Evolutionary conservation across 1,140 invertebrate species (phyloP).

Genomic region (Agrypnia vestita): DNA sequence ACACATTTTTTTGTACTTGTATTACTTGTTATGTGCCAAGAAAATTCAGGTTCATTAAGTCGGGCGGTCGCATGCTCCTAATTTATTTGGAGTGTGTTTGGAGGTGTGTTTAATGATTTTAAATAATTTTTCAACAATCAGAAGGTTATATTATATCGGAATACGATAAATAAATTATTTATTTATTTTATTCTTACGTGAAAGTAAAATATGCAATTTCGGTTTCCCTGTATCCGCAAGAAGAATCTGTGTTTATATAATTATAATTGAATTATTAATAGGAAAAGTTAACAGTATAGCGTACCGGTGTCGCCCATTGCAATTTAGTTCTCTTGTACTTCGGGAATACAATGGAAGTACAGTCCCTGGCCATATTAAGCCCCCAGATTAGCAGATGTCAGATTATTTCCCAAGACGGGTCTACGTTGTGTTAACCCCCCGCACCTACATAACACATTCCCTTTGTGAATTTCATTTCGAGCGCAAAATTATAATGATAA

Average conservation of each 20-base stretch:
- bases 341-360: constrained; percentile 8
- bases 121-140: too few species aligned
- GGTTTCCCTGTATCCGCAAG: too few species aligned
- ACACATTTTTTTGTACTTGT: too few species aligned
- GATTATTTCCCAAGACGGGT: constrained; percentile 33
- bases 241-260: too few species aligned
- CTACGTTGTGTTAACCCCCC: constrained; percentile 10
- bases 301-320: background rate
- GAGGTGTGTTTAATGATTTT: too few species aligned
- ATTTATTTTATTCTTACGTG: too few species aligned
- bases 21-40: too few species aligned
- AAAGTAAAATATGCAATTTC: too few species aligned
- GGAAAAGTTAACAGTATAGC: constrained; percentile 14
- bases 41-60: too few species aligned
- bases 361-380: constrained; percentile 41
- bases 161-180: too few species aligned
- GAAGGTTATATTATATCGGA: background rate
- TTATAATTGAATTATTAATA: constrained; percentile 32
- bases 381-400: constrained; percentile 33
- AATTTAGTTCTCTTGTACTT: constrained; percentile 10
- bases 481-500: constrained; percentile 57
- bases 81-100: too few species aligned
- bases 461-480: constrained; percentile 59
- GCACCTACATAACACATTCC: constrained; percentile 47
- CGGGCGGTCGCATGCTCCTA: too few species aligned